A percentile compares a stretch with the other conserved stretches of the same genome.
These are phyloP conservation scores for Spicauda simplicius DNA, from an alignment of 2,888 invertebrate species.

Conservation along the genomic window DNA sequence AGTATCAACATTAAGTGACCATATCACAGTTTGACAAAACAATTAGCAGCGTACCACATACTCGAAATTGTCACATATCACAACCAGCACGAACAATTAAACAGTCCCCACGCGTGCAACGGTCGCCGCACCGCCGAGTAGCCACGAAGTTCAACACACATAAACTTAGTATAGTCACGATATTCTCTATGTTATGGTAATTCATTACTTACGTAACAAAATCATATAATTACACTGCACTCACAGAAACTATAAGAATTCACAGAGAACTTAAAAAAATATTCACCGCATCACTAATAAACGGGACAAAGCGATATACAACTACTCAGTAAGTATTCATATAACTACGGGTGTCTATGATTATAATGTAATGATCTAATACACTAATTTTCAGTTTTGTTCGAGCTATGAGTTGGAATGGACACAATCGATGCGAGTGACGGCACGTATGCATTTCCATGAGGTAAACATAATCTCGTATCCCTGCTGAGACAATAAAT, in stretches of 20 bases:
- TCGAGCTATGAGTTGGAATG: constrained; percentile 70
- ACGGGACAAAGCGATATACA: constrained; percentile 67
- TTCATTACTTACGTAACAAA: constrained; percentile 68
- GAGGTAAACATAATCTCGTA: constrained; percentile 52
- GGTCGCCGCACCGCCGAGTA: constrained; percentile 38
- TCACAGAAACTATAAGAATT: constrained; percentile 61
- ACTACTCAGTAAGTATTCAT: constrained; percentile 56
- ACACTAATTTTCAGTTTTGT: constrained; percentile 65
- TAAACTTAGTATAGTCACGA: constrained; percentile 70
- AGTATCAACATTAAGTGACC: constrained; percentile 31
- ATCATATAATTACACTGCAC: constrained; percentile 58
- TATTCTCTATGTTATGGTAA: constrained; percentile 71
- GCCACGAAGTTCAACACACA: constrained; percentile 58
- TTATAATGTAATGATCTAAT: constrained; percentile 41
- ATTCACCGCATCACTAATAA: constrained; percentile 63
- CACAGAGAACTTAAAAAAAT: constrained; percentile 65
- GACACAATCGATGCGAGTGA: constrained; percentile 45
- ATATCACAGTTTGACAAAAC: constrained; percentile 25
- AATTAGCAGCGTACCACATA: neutral
- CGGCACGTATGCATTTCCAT: constrained; percentile 37
- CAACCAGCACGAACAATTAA: constrained; percentile 13
- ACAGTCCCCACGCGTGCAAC: constrained; percentile 14
- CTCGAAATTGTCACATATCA: constrained; percentile 18
- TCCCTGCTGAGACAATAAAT: constrained; percentile 54
- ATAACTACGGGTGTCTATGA: constrained; percentile 63